A percentile compares a stretch with the other conserved stretches of the same genome.
Evolutionary conservation across 2,888 invertebrate genomes (phyloP).

Genomic region (Esperia sulphurella): DNA sequence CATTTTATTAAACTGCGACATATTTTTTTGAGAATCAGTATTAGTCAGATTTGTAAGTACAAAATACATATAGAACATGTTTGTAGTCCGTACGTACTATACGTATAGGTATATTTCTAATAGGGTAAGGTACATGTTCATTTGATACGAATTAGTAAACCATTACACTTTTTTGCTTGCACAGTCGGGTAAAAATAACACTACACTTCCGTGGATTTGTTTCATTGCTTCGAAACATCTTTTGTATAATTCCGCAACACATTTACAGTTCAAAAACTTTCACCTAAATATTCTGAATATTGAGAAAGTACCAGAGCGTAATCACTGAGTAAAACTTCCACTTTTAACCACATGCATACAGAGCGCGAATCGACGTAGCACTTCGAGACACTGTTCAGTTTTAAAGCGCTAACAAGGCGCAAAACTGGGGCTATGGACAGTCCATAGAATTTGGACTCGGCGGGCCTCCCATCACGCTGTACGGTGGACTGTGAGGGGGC

Average conservation of each 20-base stretch:
- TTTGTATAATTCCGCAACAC: no score
- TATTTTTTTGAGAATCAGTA: no score
- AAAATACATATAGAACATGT: no score
- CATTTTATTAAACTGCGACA: no score
- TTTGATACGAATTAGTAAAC: no score
- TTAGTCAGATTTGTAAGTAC: no score
- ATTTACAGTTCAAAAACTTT: neutral
- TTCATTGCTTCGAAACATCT: no score
- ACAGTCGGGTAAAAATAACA: neutral
- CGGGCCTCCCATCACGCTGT: slow-evolving; percentile 82
- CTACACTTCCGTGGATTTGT: neutral
- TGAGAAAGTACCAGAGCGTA: neutral
- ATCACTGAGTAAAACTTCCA: neutral
- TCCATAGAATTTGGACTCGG: slow-evolving; percentile 86
- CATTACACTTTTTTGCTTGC: no score
- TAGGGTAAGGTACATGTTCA: no score
- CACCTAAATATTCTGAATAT: neutral
- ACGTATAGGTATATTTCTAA: no score
- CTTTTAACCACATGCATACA: neutral
- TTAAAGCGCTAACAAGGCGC: slow-evolving; percentile 63
- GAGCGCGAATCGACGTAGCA: slow-evolving; percentile 12
- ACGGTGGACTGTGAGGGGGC: slow-evolving; percentile 85
- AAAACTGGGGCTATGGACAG: slow-evolving; percentile 82
- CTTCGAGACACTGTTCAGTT: slow-evolving; percentile 26
- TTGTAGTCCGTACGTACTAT: no score